Percentiles rank a stretch among this genome's conserved stretches.
These are phyloP conservation scores for Mesoclemmys tuberculata DNA, from an alignment of 2,113 vertebrate species.

Conservation along the genomic window DNA sequence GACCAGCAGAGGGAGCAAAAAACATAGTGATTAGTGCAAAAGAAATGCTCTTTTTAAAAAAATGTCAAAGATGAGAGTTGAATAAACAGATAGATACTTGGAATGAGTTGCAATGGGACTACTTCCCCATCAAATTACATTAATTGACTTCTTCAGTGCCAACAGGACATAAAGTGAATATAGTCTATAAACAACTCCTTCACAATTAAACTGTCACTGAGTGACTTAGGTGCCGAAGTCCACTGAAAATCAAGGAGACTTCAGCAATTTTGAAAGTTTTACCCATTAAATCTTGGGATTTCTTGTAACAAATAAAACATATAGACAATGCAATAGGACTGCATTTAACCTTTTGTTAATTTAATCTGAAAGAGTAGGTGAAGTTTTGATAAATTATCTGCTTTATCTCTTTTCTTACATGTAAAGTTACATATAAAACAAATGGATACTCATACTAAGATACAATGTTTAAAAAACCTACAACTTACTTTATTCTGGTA, in stretches of 20 bases:
- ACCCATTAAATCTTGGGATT: background rate
- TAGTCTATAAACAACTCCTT: background rate
- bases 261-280: background rate
- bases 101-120: background rate
- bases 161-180: background rate
- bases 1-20: slow-evolving; percentile 27
- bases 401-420: background rate
- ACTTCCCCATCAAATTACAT: background rate
- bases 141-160: background rate
- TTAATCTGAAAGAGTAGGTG: background rate
- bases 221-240: background rate
- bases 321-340: background rate
- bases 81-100: fast-evolving
- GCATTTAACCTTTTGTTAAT: background rate
- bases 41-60: fast-evolving
- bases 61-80: fast-evolving
- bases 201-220: background rate
- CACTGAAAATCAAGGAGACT: background rate
- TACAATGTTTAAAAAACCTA: background rate
- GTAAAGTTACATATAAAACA: background rate
- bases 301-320: background rate
- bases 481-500: slow-evolving; percentile 88
- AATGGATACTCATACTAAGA: background rate
- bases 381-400: background rate
- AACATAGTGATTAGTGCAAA: fast-evolving